Conservation (phyloP, 2,113 vertebrate species). For the Nycticryphes semicollaris region DNA sequence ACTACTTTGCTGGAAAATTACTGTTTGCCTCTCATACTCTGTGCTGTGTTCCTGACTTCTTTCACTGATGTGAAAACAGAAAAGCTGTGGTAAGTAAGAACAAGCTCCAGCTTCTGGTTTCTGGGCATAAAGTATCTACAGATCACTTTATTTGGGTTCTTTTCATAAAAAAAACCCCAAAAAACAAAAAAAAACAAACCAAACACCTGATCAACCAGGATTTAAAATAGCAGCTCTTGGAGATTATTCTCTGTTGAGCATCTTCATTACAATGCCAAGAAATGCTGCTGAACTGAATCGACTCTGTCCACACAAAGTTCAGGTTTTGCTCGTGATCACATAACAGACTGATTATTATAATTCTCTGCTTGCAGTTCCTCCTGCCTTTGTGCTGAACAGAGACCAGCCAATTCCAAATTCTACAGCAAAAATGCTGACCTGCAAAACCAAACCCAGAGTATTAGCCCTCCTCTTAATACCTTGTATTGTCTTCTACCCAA, state of each 20-base stretch:
- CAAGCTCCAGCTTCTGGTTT: not conserved
- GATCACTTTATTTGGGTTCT: not conserved
- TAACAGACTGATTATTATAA: not conserved
- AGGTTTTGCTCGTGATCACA: not conserved
- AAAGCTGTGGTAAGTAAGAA: not conserved
- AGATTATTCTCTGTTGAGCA: not conserved
- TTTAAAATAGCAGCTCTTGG: not conserved
- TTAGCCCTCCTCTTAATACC: not conserved
- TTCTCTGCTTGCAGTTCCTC: not conserved
- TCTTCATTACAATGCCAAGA: not conserved
- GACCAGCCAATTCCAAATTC: not conserved
- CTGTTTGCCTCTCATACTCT: not conserved
- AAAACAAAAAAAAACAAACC: not conserved
- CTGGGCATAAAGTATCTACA: not conserved
- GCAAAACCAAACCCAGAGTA: not conserved
- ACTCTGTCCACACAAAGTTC: not conserved
- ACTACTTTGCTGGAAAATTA: not conserved
- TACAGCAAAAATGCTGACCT: conserved; percentile 14
- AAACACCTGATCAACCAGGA: not conserved
- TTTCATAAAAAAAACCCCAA: not conserved
- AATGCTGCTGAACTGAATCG: not conserved
- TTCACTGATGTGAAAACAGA: not conserved
- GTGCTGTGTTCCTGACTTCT: not conserved
- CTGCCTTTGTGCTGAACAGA: conserved; percentile 30
- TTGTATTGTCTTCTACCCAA: not conserved